A percentile compares a stretch with the other conserved stretches of the same genome.
Evolutionary conservation across 1,140 invertebrate genomes (phyloP).

Genomic region (Drosophila baimaii): DNA sequence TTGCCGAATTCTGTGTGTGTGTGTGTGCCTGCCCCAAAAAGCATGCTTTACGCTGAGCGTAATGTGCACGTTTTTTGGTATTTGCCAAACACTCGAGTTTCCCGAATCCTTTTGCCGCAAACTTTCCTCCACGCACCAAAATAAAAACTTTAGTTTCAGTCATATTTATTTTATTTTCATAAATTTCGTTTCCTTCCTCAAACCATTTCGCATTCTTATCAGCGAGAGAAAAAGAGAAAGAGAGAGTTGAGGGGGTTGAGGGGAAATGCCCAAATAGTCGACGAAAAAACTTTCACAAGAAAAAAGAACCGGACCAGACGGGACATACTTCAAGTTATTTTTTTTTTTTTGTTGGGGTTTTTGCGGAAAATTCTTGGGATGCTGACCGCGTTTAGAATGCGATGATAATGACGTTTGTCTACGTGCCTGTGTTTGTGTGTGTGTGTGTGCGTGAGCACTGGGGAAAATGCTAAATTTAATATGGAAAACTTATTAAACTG

Average conservation of each 20-base stretch:
- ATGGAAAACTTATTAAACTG: constrained; percentile 74
- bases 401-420: constrained; percentile 43
- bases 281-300: constrained; percentile 48
- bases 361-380: constrained; percentile 43
- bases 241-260: not conserved
- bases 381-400: constrained; percentile 54
- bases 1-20: not conserved
- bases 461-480: constrained; percentile 63
- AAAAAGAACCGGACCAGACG: constrained; percentile 28
- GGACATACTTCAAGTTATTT: constrained; percentile 59
- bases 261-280: constrained; percentile 33
- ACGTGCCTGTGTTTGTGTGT: constrained; percentile 22
- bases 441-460: not conserved
- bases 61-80: constrained; percentile 47
- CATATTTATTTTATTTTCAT: constrained; percentile 69
- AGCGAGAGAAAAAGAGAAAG: constrained; percentile 24
- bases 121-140: constrained; percentile 45
- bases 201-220: constrained; percentile 72
- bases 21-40: constrained; percentile 1
- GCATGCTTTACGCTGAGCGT: constrained; percentile 18
- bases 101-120: constrained; percentile 46
- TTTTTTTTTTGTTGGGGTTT: constrained; percentile 23
- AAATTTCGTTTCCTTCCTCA: constrained; percentile 62
- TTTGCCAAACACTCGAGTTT: constrained; percentile 62
- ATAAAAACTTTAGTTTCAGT: constrained; percentile 66